phyloP scores from a whole-genome alignment of 2,113 vertebrate genomes.

The Eclectus roratus region DNA sequence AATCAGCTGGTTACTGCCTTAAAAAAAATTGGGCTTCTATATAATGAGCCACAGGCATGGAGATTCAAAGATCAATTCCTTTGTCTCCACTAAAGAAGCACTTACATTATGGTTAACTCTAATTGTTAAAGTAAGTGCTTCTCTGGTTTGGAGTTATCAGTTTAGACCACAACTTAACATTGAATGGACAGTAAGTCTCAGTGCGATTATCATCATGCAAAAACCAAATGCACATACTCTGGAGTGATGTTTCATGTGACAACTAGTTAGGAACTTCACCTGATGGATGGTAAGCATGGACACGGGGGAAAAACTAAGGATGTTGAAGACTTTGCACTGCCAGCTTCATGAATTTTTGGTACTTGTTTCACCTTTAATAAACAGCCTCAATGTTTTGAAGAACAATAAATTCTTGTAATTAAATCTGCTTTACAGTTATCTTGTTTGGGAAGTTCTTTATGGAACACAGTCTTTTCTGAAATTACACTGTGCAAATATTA shows the following conservation, averaged over 20 bases:
- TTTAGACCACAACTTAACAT: neutral
- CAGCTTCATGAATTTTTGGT: neutral
- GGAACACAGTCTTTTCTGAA: neutral
- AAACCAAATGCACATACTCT: neutral
- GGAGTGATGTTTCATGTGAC: neutral
- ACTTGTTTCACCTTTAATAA: neutral
- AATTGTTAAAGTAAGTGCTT: neutral
- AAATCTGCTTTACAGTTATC: neutral
- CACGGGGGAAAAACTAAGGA: neutral
- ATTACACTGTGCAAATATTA: neutral
- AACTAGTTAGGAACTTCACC: neutral
- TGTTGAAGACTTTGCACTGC: neutral
- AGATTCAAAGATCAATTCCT: neutral
- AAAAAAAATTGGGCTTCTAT: neutral
- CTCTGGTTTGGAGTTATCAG: neutral
- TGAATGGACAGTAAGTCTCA: neutral
- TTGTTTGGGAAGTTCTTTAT: neutral
- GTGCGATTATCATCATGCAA: neutral
- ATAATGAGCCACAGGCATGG: neutral
- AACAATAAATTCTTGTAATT: neutral
- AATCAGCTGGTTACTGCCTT: neutral
- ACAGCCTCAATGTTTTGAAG: neutral
- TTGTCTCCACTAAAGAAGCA: neutral
- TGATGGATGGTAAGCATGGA: neutral
- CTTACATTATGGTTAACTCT: neutral